phyloP scores from a whole-genome alignment of 1,140 invertebrate species.

The Papilio aristodemus region DNA sequence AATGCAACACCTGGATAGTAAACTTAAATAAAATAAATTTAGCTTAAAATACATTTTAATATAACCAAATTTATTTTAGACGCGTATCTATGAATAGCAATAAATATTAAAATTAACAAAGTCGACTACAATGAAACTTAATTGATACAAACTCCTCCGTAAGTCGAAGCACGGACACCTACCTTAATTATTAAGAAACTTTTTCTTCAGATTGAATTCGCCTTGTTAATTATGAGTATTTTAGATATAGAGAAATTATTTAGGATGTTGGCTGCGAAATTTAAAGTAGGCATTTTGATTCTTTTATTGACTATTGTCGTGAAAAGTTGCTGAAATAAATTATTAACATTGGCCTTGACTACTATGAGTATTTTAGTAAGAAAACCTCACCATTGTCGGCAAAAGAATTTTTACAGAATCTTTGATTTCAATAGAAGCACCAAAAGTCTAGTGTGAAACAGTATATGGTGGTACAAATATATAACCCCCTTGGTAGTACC shows the following conservation, averaged over 20 bases:
- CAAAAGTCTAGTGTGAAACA: too few relatives aligned
- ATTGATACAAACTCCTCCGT: neutral
- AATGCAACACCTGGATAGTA: too few relatives aligned
- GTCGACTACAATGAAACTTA: constrained; percentile 4
- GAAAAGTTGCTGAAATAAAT: neutral
- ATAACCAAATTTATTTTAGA: neutral
- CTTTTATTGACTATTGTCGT: neutral
- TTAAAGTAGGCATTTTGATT: neutral
- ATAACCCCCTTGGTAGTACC: too few relatives aligned
- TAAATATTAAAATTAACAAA: constrained; percentile 11
- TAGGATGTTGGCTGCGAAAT: neutral
- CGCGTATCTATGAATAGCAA: neutral
- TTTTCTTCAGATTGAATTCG: neutral
- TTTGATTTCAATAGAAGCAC: too few relatives aligned
- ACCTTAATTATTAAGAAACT: constrained; percentile 4
- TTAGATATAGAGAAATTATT: constrained; percentile 1
- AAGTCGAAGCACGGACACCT: constrained; percentile 4
- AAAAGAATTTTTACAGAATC: too few relatives aligned
- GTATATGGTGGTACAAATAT: too few relatives aligned
- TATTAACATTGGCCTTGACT: too few relatives aligned
- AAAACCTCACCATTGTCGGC: too few relatives aligned
- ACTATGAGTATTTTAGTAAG: too few relatives aligned
- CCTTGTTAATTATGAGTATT: constrained; percentile 1
- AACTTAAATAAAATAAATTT: neutral
- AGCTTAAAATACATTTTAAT: neutral